Evolutionary conservation across 2,888 invertebrate species (phyloP), one percentile per base, ranked within the genome.

Genomic region (Heliconius sara): DNA sequence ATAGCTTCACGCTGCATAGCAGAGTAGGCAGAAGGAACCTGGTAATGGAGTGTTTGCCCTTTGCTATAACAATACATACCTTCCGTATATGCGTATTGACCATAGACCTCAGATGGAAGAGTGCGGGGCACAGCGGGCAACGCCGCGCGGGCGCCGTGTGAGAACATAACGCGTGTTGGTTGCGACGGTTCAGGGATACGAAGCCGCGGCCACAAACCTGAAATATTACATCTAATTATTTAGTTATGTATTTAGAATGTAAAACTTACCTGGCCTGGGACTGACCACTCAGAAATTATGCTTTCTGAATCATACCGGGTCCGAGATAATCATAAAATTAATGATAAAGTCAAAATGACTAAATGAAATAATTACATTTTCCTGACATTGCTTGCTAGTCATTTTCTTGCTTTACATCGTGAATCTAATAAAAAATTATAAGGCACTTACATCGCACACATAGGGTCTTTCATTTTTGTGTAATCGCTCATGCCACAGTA

Each of bases 41-140:
- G 9, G 39, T 39, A 39, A 39, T 39, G 10, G 9, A 9, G 39
- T 9, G 39, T 39, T 39, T 30, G 30, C 30, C 47, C 16, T 16
- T 47, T 5, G 16, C 47, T 47, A 47, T 47, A 47, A 47, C 5
- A 47, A 16, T 12, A 47, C 22, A 2, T 83, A 93, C 95, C 92
- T 93, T 94, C 84, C 91, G 92, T 74, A 95, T 87, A 75, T 95
- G 95, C 79, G 94, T 88, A 88, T 94, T 95, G 91, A 95, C 93
- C 93, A 94, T 93, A 27, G 95, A 94, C 22, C 91, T 85, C 30
- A 95, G 90, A 39, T 95, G 95, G 90, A 95, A 95, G 12, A 94
- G 91, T 79, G 95, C 92, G 27, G 95, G 95, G 77, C 95, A 95
- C 6, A 95, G 91, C 85, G 95, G 95, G 75, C 95, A 95, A 82